Evolutionary conservation across 2,888 invertebrate genomes (phyloP).

Genomic region (Sinodicranocentrus sp.): DNA sequence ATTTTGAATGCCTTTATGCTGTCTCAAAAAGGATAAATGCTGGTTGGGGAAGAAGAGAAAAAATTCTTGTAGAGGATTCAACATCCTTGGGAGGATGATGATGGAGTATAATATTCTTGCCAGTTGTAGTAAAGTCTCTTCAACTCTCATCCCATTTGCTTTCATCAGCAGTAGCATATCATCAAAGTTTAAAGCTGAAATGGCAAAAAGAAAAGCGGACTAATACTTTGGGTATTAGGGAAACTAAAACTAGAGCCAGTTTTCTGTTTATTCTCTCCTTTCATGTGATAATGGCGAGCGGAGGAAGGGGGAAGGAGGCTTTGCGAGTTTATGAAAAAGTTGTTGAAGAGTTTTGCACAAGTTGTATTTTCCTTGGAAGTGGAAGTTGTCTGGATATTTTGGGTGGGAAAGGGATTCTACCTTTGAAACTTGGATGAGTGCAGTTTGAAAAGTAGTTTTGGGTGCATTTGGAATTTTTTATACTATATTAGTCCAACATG

Average conservation of each 20-base stretch:
- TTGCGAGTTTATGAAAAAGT: background rate
- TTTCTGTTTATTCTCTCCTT: constrained; percentile 7
- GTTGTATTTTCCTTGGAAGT: constrained; percentile 7
- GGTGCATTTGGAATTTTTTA: too few species aligned
- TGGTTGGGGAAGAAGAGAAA: constrained; percentile 1
- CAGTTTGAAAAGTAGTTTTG: background rate
- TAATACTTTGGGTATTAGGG: constrained; percentile 45
- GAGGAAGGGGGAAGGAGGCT: background rate
- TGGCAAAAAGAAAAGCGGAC: constrained; percentile 58
- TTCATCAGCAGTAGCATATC: constrained; percentile 39
- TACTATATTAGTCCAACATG: too few species aligned
- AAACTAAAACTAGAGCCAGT: constrained; percentile 32
- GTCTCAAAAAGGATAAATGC: constrained; percentile 33
- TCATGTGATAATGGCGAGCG: too few species aligned
- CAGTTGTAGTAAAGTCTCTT: background rate
- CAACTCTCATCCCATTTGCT: constrained; percentile 43
- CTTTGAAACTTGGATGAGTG: background rate
- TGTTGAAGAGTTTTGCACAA: constrained; percentile 3
- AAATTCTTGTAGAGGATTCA: constrained; percentile 15
- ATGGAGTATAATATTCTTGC: constrained; percentile 2
- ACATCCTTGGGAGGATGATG: constrained; percentile 4
- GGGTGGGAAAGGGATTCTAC: background rate
- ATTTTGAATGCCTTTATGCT: constrained; percentile 12
- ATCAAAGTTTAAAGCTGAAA: constrained; percentile 61
- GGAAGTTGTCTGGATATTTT: background rate